Evolutionary conservation across 2,888 invertebrate species (phyloP).

Genomic region (Tenthredo livida): DNA sequence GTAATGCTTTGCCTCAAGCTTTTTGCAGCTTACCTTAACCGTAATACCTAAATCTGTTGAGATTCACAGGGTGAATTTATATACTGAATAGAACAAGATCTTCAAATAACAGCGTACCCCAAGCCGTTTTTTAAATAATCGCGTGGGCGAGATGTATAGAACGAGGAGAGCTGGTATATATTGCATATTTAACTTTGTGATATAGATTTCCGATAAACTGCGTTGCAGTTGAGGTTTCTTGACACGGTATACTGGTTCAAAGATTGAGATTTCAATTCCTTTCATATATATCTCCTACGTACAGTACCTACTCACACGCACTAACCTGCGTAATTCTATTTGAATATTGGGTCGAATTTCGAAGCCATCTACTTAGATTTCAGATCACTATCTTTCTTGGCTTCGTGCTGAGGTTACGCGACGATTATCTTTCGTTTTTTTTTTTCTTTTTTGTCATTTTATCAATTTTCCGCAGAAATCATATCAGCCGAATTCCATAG

Average conservation of each 20-base stretch:
- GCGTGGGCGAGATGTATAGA: not conserved
- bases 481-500: not conserved
- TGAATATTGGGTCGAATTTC: constrained; percentile 24
- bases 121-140: not conserved
- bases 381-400: not conserved
- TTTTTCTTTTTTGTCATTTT: not conserved
- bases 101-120: not conserved
- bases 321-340: not conserved
- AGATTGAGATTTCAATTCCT: not conserved
- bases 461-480: not conserved
- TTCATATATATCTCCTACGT: not conserved
- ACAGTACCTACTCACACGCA: not conserved
- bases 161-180: constrained; percentile 11
- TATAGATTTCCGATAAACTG: constrained; percentile 50
- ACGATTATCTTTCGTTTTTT: not conserved
- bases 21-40: not conserved
- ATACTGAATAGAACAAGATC: constrained; percentile 2
- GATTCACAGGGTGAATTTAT: not conserved
- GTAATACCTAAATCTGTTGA: not conserved
- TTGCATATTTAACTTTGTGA: constrained; percentile 40
- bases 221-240: constrained; percentile 43
- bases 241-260: not conserved
- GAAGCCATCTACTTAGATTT: constrained; percentile 5
- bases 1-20: not conserved
- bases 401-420: constrained; percentile 4